Conservation (phyloP, 2,113 vertebrate species). For the Phasianus colchicus region DNA sequence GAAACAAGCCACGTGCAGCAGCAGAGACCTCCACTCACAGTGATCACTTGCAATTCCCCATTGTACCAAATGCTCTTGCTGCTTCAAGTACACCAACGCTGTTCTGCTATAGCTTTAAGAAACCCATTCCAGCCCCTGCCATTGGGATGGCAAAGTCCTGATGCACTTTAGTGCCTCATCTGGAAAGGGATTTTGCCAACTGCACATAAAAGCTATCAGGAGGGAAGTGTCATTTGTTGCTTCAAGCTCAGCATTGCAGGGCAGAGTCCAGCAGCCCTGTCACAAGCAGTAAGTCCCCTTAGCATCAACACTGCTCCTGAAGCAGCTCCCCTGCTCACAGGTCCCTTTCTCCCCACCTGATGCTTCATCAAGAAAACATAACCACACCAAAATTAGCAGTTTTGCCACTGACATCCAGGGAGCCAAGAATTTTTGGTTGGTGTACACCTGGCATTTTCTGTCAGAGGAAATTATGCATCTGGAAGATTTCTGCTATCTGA, state of each 20-base stretch:
- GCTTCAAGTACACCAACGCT: neutral
- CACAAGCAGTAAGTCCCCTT: neutral
- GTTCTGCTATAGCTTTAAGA: neutral
- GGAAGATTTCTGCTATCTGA: neutral
- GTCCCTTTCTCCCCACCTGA: neutral
- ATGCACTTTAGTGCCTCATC: neutral
- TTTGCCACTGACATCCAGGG: neutral
- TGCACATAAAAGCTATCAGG: neutral
- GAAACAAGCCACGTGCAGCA: neutral
- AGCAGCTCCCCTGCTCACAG: neutral
- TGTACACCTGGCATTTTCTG: neutral
- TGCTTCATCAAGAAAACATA: neutral
- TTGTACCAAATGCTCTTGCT: neutral
- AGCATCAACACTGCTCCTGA: neutral
- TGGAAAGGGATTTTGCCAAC: neutral
- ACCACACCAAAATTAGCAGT: neutral
- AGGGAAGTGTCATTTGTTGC: neutral
- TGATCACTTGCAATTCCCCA: neutral
- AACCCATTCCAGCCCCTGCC: neutral
- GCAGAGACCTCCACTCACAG: neutral
- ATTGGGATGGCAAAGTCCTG: neutral
- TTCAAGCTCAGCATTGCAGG: neutral
- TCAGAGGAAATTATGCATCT: fast-evolving
- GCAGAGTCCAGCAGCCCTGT: constrained; percentile 12
- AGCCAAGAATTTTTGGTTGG: neutral